Percentiles rank a stretch among this genome's conserved stretches.
Conservation (phyloP, 2,113 vertebrate species). For the Poecile atricapillus region DNA sequence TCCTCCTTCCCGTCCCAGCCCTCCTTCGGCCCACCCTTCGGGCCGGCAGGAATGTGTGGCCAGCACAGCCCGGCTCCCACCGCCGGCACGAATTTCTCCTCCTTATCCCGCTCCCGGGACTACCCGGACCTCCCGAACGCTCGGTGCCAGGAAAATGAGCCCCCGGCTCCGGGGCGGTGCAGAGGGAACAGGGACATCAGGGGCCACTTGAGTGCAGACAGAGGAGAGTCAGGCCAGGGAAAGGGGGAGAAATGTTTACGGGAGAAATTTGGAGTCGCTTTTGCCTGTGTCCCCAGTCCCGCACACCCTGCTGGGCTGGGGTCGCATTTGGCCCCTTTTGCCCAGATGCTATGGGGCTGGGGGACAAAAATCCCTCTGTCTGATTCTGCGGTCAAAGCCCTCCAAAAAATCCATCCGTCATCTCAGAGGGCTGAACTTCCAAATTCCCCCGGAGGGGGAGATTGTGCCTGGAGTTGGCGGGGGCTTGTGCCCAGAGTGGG, state of each 20-base stretch:
- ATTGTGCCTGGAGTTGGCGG: background rate
- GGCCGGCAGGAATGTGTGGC: conserved; percentile 48
- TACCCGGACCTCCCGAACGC: background rate
- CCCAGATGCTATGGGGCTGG: background rate
- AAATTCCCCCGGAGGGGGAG: background rate
- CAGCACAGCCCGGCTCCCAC: background rate
- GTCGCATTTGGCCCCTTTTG: background rate
- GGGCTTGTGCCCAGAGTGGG: background rate
- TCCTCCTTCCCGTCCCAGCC: conserved; percentile 50
- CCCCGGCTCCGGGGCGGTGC: rapidly evolving
- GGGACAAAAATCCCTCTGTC: background rate
- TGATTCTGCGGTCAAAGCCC: background rate
- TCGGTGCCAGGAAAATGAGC: background rate
- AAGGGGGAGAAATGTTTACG: background rate
- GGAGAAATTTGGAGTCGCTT: background rate
- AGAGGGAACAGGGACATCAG: background rate
- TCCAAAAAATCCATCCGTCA: background rate
- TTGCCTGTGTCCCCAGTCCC: rapidly evolving
- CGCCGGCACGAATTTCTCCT: background rate
- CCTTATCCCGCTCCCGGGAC: background rate
- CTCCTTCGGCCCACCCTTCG: conserved; percentile 35
- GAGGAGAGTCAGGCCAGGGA: background rate
- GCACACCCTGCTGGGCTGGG: background rate
- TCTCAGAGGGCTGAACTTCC: background rate
- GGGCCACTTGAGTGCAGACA: background rate